These are phyloP conservation scores for Neolamprologus caudopunctatus DNA, from an alignment of 2,113 vertebrate species.

Conservation along the genomic window DNA sequence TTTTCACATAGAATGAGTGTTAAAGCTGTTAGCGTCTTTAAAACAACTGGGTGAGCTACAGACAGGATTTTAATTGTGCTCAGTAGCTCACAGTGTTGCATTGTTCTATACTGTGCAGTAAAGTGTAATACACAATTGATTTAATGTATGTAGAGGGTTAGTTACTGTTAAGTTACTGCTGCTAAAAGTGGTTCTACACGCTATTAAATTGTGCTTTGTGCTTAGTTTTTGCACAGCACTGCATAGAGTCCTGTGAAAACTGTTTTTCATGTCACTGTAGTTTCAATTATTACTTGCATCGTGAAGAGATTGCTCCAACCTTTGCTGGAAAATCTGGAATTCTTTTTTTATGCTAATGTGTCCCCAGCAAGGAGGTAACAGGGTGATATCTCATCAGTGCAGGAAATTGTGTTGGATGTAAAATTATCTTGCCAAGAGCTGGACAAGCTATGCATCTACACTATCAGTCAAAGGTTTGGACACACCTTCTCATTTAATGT, in stretches of 20 bases:
- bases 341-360: fast-evolving
- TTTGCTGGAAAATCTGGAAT: not conserved
- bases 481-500: not conserved
- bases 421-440: not conserved
- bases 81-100: not conserved
- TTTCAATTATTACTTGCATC: not conserved
- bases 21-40: not conserved
- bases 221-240: not conserved
- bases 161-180: not conserved
- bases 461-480: not conserved
- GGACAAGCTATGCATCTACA: not conserved
- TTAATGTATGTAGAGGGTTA: not conserved
- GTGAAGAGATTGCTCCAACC: not conserved
- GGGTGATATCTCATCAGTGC: not conserved
- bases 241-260: not conserved
- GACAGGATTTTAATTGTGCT: not conserved
- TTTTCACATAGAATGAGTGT: not conserved
- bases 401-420: not conserved
- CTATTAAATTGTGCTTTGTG: not conserved
- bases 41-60: not conserved
- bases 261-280: not conserved
- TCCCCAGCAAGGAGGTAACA: not conserved
- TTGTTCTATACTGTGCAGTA: not conserved
- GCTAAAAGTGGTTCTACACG: not conserved
- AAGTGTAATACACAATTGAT: not conserved